phyloP scores from a whole-genome alignment of 2,797 vertebrate species.

The Tragelaphus eurycerus region DNA sequence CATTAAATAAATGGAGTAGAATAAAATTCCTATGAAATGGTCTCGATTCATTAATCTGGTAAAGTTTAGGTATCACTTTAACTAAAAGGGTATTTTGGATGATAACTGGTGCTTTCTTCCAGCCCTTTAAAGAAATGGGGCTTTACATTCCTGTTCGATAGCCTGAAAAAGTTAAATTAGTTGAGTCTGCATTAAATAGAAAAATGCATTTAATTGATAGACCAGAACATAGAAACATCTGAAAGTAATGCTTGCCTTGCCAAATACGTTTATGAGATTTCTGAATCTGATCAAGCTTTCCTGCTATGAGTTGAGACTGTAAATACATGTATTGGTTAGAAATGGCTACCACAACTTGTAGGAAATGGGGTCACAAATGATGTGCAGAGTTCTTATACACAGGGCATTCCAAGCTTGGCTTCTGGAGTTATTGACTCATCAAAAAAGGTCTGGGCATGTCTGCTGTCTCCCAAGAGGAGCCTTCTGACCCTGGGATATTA shows the following conservation, averaged over 20 bases:
- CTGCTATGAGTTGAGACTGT: not conserved
- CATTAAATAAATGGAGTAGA: conserved; percentile 54
- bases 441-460: not conserved
- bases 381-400: not conserved
- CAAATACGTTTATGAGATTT: not conserved
- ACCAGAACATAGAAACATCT: conserved; percentile 44
- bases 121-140: conserved; percentile 60
- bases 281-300: not conserved
- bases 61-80: conserved; percentile 64
- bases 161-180: conserved; percentile 35
- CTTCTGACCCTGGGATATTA: not conserved
- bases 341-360: not conserved
- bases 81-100: conserved; percentile 36
- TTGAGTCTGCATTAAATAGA: conserved; percentile 50
- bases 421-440: not conserved
- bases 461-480: not conserved
- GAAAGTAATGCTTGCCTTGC: conserved; percentile 7
- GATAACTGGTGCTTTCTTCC: conserved; percentile 27
- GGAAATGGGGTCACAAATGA: not conserved
- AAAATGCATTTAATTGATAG: conserved; percentile 54
- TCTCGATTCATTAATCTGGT: conserved; percentile 63
- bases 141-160: conserved; percentile 49
- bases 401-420: not conserved
- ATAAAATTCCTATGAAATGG: conserved; percentile 62
- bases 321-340: not conserved